Evolutionary conservation across 2,888 invertebrate genomes (phyloP), one percentile per base, ranked within the genome.

Genomic region (Epiblema foenella): DNA sequence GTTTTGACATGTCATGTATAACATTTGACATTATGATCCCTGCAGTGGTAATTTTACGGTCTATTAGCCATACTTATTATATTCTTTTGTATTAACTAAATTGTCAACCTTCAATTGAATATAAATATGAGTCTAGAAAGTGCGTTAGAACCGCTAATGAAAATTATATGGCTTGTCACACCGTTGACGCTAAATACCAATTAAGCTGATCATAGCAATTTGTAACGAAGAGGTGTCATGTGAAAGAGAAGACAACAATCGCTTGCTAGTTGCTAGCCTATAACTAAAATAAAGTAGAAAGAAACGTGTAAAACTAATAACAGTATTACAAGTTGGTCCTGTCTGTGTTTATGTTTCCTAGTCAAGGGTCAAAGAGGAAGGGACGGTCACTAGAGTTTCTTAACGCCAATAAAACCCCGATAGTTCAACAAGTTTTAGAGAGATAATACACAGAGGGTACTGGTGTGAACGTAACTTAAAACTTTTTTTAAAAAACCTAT

Each of bases 131-230:
- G 17, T 8, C 10, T 57, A 66, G 65, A 66, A 66, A 57, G 65
- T 18, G 42, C 42, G 24, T 56, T 42, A 24, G n/a, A 42, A 39
- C 54, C 24, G 33, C 24, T 57, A 66, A 65, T 39, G 65, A 65
- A 66, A 46, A 66, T 65, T 65, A 52, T 12, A 56, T 42, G 49
- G 54, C 46, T 20, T 33, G 18, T 42, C 24, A 33, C 46, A 24
- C 39, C 18, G 52, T 66, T 66, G 65, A 66, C 65, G 29, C 56
- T 66, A 66, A 66, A 66, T 57, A 11, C 42, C 57, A 66, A 66
- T 66, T 65, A 64, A 39, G 52, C 37, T 20, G 64, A 57, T 66
- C 42, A 46, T 33, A 18, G 46, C 18, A 11, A 46, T 57, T 46
- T 24, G 29, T 57, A 18, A 11, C 17, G n/a, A 39, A 24, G 54